phyloP scores from a whole-genome alignment of 37 sponge, comb jelly and placozoan species.

The Ianthella basta region DNA sequence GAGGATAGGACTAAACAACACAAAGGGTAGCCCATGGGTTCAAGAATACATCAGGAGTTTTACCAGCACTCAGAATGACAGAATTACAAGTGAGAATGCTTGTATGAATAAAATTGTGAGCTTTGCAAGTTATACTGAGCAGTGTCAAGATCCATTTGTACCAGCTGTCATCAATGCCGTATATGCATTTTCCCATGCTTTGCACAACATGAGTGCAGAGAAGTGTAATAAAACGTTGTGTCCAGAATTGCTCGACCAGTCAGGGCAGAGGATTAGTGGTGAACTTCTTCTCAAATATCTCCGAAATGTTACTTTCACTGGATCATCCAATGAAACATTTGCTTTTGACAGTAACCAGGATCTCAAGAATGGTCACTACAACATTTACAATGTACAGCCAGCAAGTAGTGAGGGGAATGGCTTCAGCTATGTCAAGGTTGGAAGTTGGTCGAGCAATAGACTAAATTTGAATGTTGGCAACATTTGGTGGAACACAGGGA shows the following conservation, averaged over 20 bases:
- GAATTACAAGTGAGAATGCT: not conserved
- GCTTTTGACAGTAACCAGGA: constrained; percentile 66
- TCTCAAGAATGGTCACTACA: constrained; percentile 17
- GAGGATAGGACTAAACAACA: constrained; percentile 42
- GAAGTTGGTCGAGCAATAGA: constrained; percentile 19
- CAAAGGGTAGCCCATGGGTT: constrained; percentile 66
- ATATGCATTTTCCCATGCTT: constrained; percentile 68
- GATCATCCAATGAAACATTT: constrained; percentile 27
- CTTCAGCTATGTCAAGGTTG: constrained; percentile 17
- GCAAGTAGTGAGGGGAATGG: not conserved
- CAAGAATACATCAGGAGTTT: constrained; percentile 61
- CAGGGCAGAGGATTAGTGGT: constrained; percentile 9
- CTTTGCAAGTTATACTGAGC: not conserved
- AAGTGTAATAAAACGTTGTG: constrained; percentile 48
- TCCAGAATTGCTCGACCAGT: not conserved
- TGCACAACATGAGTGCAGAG: constrained; percentile 40
- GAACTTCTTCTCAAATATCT: constrained; percentile 36
- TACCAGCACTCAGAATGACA: constrained; percentile 36
- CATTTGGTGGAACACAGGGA: too few species aligned
- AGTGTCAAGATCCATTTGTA: constrained; percentile 41
- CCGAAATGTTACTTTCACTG: constrained; percentile 48
- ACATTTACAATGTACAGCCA: constrained; percentile 39
- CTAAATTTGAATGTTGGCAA: too few species aligned
- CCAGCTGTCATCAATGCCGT: constrained; percentile 74
- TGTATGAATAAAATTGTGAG: not conserved